These are phyloP conservation scores for Galeopsomyia nigrocyanea DNA, from an alignment of 2,888 invertebrate genomes.

Conservation along the genomic window DNA sequence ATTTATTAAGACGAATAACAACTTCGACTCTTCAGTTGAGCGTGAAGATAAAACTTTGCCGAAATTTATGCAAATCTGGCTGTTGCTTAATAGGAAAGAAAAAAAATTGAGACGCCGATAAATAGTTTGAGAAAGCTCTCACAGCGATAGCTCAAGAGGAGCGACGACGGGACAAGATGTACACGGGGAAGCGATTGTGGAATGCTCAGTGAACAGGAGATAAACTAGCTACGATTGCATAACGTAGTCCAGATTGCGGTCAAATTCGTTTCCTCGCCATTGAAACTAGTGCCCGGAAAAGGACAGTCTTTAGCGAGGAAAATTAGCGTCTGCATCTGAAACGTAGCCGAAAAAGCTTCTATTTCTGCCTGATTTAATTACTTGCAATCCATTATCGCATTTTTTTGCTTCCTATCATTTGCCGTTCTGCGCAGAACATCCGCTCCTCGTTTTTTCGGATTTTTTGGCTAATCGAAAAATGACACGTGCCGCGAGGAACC, in stretches of 20 bases:
- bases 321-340: no score
- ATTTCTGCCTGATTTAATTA: slow-evolving; percentile 18
- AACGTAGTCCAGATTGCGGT: slow-evolving; percentile 33
- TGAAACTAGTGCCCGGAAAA: no score
- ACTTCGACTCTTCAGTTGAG: no score
- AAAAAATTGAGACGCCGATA: background rate
- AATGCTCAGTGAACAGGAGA: slow-evolving; percentile 28
- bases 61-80: background rate
- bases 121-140: background rate
- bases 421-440: no score
- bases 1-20: no score
- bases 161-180: slow-evolving; percentile 1
- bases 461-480: no score
- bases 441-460: no score
- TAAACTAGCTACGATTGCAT: slow-evolving; percentile 25
- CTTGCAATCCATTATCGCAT: background rate
- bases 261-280: slow-evolving; percentile 13
- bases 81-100: slow-evolving; percentile 12
- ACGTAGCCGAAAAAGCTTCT: background rate
- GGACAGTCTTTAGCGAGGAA: no score
- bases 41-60: background rate
- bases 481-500: no score
- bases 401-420: slow-evolving; percentile 11
- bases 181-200: background rate
- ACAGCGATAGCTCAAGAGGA: slow-evolving; percentile 8